Conservation (phyloP, 2,888 invertebrate species). For the Cataglyphis livida region DNA sequence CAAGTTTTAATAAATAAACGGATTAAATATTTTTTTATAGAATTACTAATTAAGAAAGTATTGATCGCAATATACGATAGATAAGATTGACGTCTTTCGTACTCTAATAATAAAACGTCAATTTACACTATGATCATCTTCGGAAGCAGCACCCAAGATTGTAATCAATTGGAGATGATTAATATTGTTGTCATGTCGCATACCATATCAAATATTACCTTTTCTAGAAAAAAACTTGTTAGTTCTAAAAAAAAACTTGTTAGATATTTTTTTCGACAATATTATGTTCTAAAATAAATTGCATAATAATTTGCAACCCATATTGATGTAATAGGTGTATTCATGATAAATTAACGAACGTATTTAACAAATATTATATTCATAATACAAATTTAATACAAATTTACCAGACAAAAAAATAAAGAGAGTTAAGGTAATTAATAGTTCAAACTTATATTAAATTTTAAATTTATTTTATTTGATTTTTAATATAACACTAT, state of each 20-base stretch:
- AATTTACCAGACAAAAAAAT: not conserved
- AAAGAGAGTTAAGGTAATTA: not conserved
- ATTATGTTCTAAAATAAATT: not conserved
- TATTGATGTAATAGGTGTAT: not conserved
- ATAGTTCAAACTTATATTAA: not conserved
- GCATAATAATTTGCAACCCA: not conserved
- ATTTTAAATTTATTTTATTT: not conserved
- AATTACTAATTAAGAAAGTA: conserved; percentile 5
- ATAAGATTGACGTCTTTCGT: not conserved
- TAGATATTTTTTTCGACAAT: not conserved
- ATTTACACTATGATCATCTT: conserved; percentile 35
- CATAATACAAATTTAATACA: not conserved
- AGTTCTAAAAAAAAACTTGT: not conserved
- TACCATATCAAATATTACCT: conserved; percentile 18
- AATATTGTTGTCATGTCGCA: conserved; percentile 11
- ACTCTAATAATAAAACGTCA: conserved; percentile 16
- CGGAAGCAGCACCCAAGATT: conserved; percentile 12
- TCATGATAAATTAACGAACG: not conserved
- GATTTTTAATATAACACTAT: not conserved
- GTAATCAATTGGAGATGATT: conserved; percentile 41
- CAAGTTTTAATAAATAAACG: not conserved
- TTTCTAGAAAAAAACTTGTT: not conserved
- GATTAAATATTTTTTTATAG: not conserved
- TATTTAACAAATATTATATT: not conserved
- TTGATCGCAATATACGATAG: not conserved